Percentiles rank a stretch among this genome's conserved stretches.
These are phyloP conservation scores for Oreochromis mossambicus DNA, from an alignment of 2,797 vertebrate genomes.

Conservation along the genomic window DNA sequence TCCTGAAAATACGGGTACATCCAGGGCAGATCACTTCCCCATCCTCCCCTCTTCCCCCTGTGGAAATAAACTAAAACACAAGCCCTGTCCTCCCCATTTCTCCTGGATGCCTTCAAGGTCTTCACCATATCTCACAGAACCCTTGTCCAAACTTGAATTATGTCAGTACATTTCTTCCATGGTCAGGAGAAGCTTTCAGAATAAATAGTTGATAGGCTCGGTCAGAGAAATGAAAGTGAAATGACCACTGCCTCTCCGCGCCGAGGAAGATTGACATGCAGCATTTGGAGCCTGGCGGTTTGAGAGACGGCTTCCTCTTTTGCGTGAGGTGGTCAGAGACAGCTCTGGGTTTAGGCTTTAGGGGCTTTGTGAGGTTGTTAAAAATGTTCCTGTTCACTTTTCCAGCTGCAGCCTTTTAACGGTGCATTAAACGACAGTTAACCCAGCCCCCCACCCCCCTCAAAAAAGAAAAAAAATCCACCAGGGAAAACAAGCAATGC, in stretches of 20 bases:
- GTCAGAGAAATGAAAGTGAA: conserved; percentile 17
- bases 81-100: conserved; percentile 44
- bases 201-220: conserved; percentile 13
- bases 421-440: conserved; percentile 68
- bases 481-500: conserved; percentile 63
- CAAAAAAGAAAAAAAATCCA: conserved; percentile 23
- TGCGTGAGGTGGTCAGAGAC: conserved; percentile 60
- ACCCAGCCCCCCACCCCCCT: neutral
- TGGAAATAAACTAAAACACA: conserved; percentile 44
- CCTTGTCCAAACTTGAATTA: conserved; percentile 19
- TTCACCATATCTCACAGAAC: conserved; percentile 33
- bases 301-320: conserved; percentile 47
- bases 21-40: neutral
- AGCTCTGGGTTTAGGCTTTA: conserved; percentile 58
- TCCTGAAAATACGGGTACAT: conserved; percentile 43
- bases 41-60: neutral
- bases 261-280: conserved; percentile 40
- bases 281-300: conserved; percentile 48
- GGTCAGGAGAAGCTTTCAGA: conserved; percentile 33
- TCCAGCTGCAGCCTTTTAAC: conserved; percentile 73
- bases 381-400: conserved; percentile 74
- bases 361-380: conserved; percentile 72
- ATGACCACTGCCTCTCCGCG: conserved; percentile 10
- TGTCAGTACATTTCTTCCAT: conserved; percentile 19
- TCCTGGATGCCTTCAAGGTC: conserved; percentile 48